Conservation (phyloP, 2,797 vertebrate species). For the Cetoscarus ocellatus region DNA sequence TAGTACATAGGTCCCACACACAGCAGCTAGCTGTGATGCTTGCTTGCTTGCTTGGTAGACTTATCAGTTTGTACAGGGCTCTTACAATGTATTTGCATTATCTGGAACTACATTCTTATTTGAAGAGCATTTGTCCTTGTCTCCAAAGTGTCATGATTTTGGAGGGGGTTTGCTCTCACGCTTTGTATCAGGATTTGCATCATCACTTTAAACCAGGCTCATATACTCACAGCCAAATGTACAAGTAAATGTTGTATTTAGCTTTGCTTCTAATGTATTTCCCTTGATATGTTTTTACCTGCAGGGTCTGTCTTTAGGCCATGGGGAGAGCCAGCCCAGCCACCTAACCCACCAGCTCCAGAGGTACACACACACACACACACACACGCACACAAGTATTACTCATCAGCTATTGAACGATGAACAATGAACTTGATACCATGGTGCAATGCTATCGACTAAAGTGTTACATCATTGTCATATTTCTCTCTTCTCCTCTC, state of each 20-base stretch:
- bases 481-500: conserved; percentile 60
- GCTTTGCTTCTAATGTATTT: conserved; percentile 52
- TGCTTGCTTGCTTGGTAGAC: no score
- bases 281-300: conserved; percentile 81
- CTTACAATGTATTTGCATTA: neutral
- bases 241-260: no score
- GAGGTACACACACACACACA: conserved; percentile 83
- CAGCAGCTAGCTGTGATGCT: no score
- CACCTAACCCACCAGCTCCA: conserved; percentile 99
- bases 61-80: neutral
- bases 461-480: conserved; percentile 67
- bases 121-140: neutral
- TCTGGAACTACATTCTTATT: neutral
- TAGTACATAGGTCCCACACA: neutral
- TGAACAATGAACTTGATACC: conserved; percentile 50
- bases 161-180: no score
- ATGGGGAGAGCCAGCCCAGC: conserved; percentile 96
- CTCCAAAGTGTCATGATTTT: neutral
- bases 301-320: conserved; percentile 90
- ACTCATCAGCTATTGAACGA: conserved; percentile 57
- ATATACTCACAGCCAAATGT: neutral
- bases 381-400: conserved; percentile 21
- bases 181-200: neutral
- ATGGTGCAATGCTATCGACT: conserved; percentile 60
- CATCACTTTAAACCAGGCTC: neutral